Base-by-base conservation (phyloP, 2,888 invertebrate genomes). In the Sclerodermus sp. region DNA sequence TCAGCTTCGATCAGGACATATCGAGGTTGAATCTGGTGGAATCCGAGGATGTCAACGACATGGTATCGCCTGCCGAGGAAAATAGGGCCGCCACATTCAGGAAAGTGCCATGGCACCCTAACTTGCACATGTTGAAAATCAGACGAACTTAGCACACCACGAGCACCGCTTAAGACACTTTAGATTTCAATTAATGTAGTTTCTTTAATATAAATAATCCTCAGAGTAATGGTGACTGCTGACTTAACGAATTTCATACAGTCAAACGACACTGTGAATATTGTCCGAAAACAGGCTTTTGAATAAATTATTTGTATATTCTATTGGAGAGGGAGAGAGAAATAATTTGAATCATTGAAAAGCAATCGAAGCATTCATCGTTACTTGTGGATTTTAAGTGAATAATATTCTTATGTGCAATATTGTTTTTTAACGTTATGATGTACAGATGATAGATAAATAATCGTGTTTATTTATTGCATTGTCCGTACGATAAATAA, bases 51-150 rank as follows among this genome's bases (percentile, higher is more conserved):
- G 55, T 53, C 49, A 62, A 63, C 30, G 64, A 64, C 17, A 18
- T 31, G n/a, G 51, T 51, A 41, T 54, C 49, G 38, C 51, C 64
- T 31, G 57, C 57, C 9, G 67, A 66, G 37, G 66, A 66, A 37
- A 50, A 54, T 49, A 64, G 55, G 41, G 66, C 67, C 50, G 67
- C 69, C 57, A 74, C 78, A n/a, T 79, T 79, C 65, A 70, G 79
- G 58, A 79, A 79, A 75, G 78, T 78, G 73, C 79, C 79, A 70
- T 79, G 79, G 79, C 79, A 79, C 70, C 73, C 78, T 30, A 79
- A 79, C 58, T 68, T 79, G 58, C 79, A 79, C 64, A 77, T 79
- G 77, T 74, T 79, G 64, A 79, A 79, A 56, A 71, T 71, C 52
- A 67, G 74, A 62, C 67, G 69, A 61, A 58, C 62, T 45, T 68